Conservation (phyloP, 2,113 vertebrate genomes). For the Ciconia maguari region DNA sequence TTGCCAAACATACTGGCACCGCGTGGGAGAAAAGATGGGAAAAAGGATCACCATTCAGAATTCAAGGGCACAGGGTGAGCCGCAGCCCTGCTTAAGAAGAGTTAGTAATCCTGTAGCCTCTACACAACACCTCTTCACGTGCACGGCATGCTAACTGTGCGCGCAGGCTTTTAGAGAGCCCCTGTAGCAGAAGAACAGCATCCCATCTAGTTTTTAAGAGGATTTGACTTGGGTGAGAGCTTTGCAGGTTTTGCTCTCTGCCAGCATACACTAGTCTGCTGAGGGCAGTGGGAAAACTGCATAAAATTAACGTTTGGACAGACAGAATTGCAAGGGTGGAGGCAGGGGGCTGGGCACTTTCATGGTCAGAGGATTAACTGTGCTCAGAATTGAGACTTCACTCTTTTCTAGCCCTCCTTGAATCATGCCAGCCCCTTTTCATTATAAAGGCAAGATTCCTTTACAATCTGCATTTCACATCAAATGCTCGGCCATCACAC, state of each 20-base stretch:
- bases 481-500: too few species aligned
- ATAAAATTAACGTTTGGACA: not conserved
- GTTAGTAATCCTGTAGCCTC: not conserved
- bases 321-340: not conserved
- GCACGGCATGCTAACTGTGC: accelerated
- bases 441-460: not conserved
- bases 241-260: not conserved
- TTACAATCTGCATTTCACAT: not conserved
- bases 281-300: not conserved
- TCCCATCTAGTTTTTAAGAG: not conserved
- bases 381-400: not conserved
- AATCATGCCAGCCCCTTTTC: accelerated
- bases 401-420: not conserved
- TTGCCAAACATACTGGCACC: not conserved
- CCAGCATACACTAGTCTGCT: not conserved
- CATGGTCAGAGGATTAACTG: not conserved
- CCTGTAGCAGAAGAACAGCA: not conserved
- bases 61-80: not conserved
- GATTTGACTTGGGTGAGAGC: not conserved
- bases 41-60: not conserved
- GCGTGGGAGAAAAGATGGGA: accelerated
- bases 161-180: not conserved
- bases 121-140: accelerated
- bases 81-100: not conserved
- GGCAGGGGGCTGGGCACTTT: not conserved